phyloP scores from a whole-genome alignment of 1,140 invertebrate species.

The Habropoda laboriosa region DNA sequence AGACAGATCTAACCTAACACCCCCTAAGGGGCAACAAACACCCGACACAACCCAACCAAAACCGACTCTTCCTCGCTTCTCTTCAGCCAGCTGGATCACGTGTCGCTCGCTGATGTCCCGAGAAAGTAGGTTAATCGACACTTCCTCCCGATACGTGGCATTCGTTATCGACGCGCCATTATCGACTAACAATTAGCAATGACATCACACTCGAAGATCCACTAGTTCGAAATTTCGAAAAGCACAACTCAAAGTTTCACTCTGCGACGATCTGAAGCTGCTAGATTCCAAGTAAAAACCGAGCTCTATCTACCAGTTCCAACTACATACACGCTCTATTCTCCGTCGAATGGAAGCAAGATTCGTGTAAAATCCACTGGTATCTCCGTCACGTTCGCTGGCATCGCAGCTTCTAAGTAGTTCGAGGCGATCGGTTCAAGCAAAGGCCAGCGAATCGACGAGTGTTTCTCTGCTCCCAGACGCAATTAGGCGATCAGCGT shows the following conservation, averaged over 20 bases:
- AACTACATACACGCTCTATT: no score
- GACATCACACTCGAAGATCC: background rate
- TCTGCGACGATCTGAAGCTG: no score
- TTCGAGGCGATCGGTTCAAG: conserved; percentile 19
- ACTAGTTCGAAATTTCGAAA: no score
- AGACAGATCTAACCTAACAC: background rate
- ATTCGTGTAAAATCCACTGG: background rate
- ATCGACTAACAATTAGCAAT: conserved; percentile 31
- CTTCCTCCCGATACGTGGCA: conserved; percentile 32
- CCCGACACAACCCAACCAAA: background rate
- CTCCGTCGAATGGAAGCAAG: no score
- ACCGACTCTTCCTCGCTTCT: background rate
- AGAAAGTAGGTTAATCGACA: conserved; percentile 44
- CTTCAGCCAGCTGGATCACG: background rate
- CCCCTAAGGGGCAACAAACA: background rate
- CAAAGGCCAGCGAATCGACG: background rate
- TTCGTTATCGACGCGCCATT: conserved; percentile 38
- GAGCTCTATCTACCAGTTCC: no score
- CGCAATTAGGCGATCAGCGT: conserved; percentile 4
- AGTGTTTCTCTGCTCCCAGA: background rate
- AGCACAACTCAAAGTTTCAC: no score
- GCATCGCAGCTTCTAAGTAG: background rate
- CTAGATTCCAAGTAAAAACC: no score
- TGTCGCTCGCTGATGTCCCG: conserved; percentile 4
- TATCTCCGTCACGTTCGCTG: no score